phyloP scores from a whole-genome alignment of 1,140 invertebrate genomes.

The Spodoptera litura region DNA sequence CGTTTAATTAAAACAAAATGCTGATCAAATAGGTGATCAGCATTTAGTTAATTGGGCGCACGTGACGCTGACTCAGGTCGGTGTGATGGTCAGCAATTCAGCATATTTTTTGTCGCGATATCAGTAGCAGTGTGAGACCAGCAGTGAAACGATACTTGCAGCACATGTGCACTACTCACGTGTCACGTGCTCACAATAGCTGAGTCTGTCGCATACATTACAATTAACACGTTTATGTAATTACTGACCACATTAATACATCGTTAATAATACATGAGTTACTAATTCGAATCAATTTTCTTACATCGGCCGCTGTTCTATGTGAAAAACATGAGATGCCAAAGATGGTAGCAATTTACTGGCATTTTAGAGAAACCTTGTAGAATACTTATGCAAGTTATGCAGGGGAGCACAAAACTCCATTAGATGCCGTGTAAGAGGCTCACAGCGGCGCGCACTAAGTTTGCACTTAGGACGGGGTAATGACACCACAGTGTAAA shows the following conservation, averaged over 20 bases:
- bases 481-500: conserved; percentile 6
- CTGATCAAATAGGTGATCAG: not conserved
- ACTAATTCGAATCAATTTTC: too few relatives aligned
- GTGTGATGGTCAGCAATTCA: not conserved
- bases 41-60: not conserved
- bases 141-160: conserved; percentile 11
- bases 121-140: conserved; percentile 2
- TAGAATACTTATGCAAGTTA: too few relatives aligned
- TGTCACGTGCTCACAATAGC: not conserved
- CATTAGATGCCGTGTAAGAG: too few relatives aligned
- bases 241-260: not conserved
- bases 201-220: too few relatives aligned
- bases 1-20: not conserved
- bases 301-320: too few relatives aligned
- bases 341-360: too few relatives aligned
- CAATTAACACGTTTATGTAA: not conserved
- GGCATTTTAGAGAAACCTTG: too few relatives aligned
- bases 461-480: not conserved
- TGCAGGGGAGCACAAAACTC: too few relatives aligned
- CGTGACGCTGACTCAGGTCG: not conserved
- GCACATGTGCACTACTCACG: not conserved
- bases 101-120: conserved; percentile 7
- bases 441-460: too few relatives aligned
- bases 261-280: too few relatives aligned
- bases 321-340: too few relatives aligned